Evolutionary conservation across 2,797 vertebrate genomes (phyloP).

Genomic region (Scomberomorus guttatus): DNA sequence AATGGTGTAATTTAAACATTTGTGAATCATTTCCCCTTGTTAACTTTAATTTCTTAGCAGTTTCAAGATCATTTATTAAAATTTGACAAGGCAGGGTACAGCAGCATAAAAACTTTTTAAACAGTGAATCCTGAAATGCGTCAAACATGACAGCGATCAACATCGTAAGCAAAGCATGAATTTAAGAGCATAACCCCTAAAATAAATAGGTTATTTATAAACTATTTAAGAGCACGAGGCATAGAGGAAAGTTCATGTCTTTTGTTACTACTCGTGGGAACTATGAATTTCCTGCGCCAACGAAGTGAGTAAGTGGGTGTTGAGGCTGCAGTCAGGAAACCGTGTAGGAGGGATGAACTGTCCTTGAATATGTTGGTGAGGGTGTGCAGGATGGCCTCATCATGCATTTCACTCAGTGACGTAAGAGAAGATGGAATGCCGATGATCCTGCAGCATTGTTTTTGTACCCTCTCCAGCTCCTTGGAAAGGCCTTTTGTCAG

Average conservation of each 20-base stretch:
- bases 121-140: too few species aligned
- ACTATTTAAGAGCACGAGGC: not conserved
- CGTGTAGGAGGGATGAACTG: not conserved
- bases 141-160: too few species aligned
- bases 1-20: too few species aligned
- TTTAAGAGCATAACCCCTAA: not conserved
- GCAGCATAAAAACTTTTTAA: too few species aligned
- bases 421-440: conserved; percentile 10
- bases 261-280: not conserved
- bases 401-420: conserved; percentile 25
- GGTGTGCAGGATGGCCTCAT: not conserved
- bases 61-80: too few species aligned
- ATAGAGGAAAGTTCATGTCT: not conserved
- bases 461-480: conserved; percentile 8
- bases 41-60: too few species aligned
- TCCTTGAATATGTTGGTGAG: conserved; percentile 13
- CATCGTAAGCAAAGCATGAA: too few species aligned
- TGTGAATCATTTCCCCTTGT: too few species aligned
- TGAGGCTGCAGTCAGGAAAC: conserved; percentile 5
- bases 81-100: too few species aligned
- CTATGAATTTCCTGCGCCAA: not conserved
- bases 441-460: conserved; percentile 13
- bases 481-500: conserved; percentile 11
- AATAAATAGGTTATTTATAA: not conserved
- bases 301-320: not conserved